These are phyloP conservation scores for Conus ventricosus DNA, from an alignment of 1,140 invertebrate species.

Conservation along the genomic window DNA sequence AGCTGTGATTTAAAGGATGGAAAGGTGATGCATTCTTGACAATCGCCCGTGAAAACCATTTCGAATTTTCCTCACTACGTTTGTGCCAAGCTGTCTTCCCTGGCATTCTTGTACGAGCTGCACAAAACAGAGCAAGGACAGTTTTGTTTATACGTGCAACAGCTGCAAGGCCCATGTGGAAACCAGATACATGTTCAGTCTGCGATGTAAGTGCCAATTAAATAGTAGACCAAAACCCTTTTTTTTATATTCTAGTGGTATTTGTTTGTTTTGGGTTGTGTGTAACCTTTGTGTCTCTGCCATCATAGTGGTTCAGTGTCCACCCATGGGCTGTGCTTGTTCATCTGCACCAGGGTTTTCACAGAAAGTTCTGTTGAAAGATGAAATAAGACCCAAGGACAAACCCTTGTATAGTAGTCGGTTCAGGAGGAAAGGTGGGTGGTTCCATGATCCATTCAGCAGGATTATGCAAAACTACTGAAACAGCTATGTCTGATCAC, in stretches of 20 bases:
- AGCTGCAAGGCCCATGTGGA: constrained; percentile 96
- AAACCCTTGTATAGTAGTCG: no score
- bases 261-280: background rate
- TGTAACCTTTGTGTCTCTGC: background rate
- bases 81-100: constrained; percentile 95
- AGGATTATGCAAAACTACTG: no score
- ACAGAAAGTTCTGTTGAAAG: no score
- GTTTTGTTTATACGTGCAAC: constrained; percentile 99
- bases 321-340: background rate
- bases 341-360: no score
- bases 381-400: no score
- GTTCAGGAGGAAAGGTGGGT: no score
- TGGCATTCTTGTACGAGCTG: constrained; percentile 98
- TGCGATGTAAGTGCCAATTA: constrained; percentile 86
- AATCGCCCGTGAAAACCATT: constrained; percentile 98
- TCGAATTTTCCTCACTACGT: constrained; percentile 97
- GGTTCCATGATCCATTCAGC: no score
- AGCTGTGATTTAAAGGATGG: constrained; percentile 99
- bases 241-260: background rate
- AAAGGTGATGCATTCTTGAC: constrained; percentile 98
- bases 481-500: no score
- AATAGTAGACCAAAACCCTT: background rate
- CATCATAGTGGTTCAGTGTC: background rate
- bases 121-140: constrained; percentile 99
- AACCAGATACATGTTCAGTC: constrained; percentile 94